These are phyloP conservation scores for Rhopalosiphum maidis DNA, from an alignment of 1,140 invertebrate genomes.

Conservation along the genomic window DNA sequence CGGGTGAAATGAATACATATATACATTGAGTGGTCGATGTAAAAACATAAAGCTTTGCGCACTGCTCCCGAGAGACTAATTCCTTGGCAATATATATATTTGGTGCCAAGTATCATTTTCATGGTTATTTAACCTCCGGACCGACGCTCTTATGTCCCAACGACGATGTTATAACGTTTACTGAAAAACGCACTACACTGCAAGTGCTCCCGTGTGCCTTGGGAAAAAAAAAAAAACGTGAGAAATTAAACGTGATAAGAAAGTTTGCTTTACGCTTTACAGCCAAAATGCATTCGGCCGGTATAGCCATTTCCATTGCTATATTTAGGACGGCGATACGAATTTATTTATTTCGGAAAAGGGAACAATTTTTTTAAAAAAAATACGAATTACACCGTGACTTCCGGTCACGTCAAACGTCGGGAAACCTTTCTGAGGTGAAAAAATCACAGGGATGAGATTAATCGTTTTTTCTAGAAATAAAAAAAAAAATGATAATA, in stretches of 20 bases:
- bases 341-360: neutral
- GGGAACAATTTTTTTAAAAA: neutral
- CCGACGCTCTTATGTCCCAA: neutral
- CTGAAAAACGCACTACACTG: neutral
- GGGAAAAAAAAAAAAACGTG: neutral
- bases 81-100: neutral
- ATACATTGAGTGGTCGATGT: neutral
- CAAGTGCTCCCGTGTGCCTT: neutral
- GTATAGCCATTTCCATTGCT: neutral
- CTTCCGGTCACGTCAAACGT: neutral
- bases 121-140: neutral
- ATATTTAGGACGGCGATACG: neutral
- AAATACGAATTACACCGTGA: neutral
- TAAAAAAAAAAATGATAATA: neutral
- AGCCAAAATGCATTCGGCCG: neutral
- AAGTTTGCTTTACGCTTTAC: neutral
- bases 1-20: neutral
- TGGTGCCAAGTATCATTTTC: neutral
- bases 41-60: neutral
- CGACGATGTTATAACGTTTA: neutral
- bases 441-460: neutral
- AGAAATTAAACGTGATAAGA: neutral
- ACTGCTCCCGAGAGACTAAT: constrained; percentile 26
- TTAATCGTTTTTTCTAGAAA: constrained; percentile 16
- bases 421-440: neutral